phyloP scores from a whole-genome alignment of 2,113 vertebrate species.

The Malurus cyaneus region DNA sequence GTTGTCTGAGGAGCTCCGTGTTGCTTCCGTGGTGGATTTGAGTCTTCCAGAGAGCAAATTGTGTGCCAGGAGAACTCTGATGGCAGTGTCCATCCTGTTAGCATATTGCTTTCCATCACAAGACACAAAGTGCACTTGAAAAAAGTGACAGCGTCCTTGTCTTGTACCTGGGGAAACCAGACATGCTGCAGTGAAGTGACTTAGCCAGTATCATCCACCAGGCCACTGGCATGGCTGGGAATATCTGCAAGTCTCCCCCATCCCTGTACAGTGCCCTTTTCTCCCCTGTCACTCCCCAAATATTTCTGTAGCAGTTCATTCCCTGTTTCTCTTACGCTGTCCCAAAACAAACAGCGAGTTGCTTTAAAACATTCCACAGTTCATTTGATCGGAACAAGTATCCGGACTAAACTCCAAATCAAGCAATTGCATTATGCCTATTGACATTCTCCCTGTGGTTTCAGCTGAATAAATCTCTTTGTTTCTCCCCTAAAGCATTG shows the following conservation, averaged over 20 bases:
- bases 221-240: not conserved
- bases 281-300: not conserved
- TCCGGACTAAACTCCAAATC: constrained; percentile 48
- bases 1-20: not conserved
- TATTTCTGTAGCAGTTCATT: not conserved
- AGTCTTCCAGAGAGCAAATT: not conserved
- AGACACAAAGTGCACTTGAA: not conserved
- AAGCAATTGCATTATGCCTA: constrained; percentile 51
- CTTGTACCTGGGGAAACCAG: not conserved
- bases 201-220: not conserved
- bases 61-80: not conserved
- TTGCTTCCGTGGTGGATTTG: not conserved
- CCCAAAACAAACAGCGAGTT: constrained; percentile 30
- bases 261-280: not conserved
- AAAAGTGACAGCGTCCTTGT: not conserved
- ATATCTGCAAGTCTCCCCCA: not conserved
- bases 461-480: constrained; percentile 65
- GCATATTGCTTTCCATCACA: not conserved
- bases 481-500: constrained; percentile 46
- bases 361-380: constrained; percentile 59
- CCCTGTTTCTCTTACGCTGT: not conserved
- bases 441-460: constrained; percentile 61
- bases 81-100: not conserved
- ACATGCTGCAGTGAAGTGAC: not conserved
- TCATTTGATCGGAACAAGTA: constrained; percentile 50